Base-by-base conservation (phyloP, 1,140 invertebrate species). In the Drosophila serrata region DNA sequence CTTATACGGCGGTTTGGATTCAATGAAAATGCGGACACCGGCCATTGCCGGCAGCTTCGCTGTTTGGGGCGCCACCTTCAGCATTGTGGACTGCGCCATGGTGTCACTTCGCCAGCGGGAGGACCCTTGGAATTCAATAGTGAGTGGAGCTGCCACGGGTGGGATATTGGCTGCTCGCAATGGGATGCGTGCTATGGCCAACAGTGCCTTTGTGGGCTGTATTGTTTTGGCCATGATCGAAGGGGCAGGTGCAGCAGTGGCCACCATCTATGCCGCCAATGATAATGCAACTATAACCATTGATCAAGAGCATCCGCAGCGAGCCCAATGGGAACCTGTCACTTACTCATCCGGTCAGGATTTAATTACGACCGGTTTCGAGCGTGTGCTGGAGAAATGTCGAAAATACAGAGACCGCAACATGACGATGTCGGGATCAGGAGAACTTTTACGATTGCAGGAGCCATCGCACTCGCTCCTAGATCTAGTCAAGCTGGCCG, bases 61-160 rank as follows among this genome's bases (percentile, higher is more conserved):
- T 11, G 9, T 90, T 24, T 90, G 85, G 85, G 85, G 85, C 4
- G 78, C 81, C 37, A 90, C 85, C 5, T 90, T 90, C 27, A 90
- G 85, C 43, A 70, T 75, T 0, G 86, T 90, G 15, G 85, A 90
- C 60, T 90, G 85, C n/a, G 67, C 67, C 13, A 57, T 90, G 78
- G 70, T 90, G 4, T 45, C 72, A 17, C 74, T 79, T 27, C 62
- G 85, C 2, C 85, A 90, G 29, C 53, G 63, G 4, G 85, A 90
- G 39, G 85, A 90, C 27, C 57, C 81, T 0, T 90, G 85, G 86
- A 90, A 90, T n/a, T 90, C 85, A 0, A 90, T 90, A 24, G 45
- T 81, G 0, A 90, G 85, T 12, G 85, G 85, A 6, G 85, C 85
- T 13, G 67, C 85, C 2, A 85, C 85, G 1, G 85, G 85, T 15